Evolutionary conservation across 2,888 invertebrate genomes (phyloP).

Genomic region (Dione juno): DNA sequence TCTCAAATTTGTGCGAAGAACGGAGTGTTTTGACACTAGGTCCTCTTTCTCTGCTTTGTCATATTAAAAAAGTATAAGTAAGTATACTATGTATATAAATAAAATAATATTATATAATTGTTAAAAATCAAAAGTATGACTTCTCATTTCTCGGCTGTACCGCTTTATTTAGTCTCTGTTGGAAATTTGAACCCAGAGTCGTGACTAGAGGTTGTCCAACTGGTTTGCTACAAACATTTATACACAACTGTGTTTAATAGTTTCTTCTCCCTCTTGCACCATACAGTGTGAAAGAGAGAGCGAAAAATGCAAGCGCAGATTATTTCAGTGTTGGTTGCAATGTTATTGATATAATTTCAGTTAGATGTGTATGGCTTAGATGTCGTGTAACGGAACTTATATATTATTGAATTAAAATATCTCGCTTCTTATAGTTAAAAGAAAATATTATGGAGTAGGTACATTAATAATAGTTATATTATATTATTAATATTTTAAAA

Average conservation of each 20-base stretch:
- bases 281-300: slow-evolving; percentile 38
- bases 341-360: slow-evolving; percentile 36
- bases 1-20: too few species aligned
- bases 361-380: slow-evolving; percentile 16
- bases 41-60: too few species aligned
- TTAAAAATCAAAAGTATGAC: not conserved
- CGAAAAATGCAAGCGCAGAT: slow-evolving; percentile 19
- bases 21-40: too few species aligned
- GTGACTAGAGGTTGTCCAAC: slow-evolving; percentile 68
- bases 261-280: slow-evolving; percentile 38
- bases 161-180: slow-evolving; percentile 56
- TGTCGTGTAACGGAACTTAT: slow-evolving; percentile 12
- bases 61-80: too few species aligned
- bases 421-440: too few species aligned
- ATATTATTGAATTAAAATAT: not conserved
- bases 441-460: too few species aligned
- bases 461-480: too few species aligned
- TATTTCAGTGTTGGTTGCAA: slow-evolving; percentile 32
- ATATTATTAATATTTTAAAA: too few species aligned
- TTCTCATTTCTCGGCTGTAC: slow-evolving; percentile 32
- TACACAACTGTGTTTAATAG: slow-evolving; percentile 43
- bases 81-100: too few species aligned
- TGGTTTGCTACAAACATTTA: slow-evolving; percentile 59
- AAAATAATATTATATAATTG: not conserved
- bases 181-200: slow-evolving; percentile 69